Evolutionary conservation across 2,797 vertebrate species (phyloP).

Genomic region (Enoplosus armatus): DNA sequence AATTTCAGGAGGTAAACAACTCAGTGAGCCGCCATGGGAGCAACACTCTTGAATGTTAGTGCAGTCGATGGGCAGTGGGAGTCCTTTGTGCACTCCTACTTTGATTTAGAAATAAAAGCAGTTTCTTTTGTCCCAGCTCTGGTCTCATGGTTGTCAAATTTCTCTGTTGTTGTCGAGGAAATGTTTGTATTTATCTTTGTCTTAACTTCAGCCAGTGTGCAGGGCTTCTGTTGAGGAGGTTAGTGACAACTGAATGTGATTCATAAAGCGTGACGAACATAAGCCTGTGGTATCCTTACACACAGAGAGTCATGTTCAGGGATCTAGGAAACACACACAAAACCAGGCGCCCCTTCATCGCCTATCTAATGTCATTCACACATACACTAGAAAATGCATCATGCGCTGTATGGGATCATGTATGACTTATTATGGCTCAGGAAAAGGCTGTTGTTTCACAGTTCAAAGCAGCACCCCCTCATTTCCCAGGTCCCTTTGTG

Average conservation of each 20-base stretch:
- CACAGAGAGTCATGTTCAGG: constrained; percentile 28
- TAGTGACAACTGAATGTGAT: constrained; percentile 53
- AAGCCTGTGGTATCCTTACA: constrained; percentile 33
- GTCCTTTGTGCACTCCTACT: constrained; percentile 22
- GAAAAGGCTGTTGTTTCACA: constrained; percentile 35
- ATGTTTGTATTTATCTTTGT: constrained; percentile 32
- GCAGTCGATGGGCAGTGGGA: constrained; percentile 28
- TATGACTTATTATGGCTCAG: constrained; percentile 39
- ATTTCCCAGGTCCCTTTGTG: constrained; percentile 13
- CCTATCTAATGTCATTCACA: constrained; percentile 37
- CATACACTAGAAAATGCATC: constrained; percentile 9
- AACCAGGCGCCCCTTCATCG: constrained; percentile 8
- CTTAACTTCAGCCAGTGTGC: constrained; percentile 35
- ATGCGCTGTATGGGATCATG: constrained; percentile 7
- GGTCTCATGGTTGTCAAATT: constrained; percentile 51
- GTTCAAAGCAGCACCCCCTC: constrained; percentile 33
- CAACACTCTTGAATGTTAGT: constrained; percentile 32
- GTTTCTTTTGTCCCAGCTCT: constrained; percentile 40
- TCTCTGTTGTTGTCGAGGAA: constrained; percentile 43
- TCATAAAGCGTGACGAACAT: constrained; percentile 45
- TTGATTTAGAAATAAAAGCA: constrained; percentile 54
- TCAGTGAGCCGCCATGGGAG: constrained; percentile 43
- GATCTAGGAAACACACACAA: constrained; percentile 37
- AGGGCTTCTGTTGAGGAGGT: constrained; percentile 44
- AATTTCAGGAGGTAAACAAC: constrained; percentile 63